Base-by-base conservation (phyloP, 1,140 invertebrate species). In the Papilio dardanus region DNA sequence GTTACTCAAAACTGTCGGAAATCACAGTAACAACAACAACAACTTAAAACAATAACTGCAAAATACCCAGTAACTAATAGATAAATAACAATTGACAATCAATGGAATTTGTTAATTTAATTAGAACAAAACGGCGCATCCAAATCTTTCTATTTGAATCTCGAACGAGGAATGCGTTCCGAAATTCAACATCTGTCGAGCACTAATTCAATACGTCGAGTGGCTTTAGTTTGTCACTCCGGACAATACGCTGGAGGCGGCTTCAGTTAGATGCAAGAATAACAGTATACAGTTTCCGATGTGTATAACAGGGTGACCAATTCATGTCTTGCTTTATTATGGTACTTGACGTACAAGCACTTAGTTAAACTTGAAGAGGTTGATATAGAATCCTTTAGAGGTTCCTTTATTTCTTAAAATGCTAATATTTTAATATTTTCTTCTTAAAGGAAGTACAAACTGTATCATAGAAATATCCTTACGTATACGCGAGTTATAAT, bases 201-300 rank as follows among this genome's bases (percentile, higher is more conserved):
- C 85, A 83, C 79, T 88, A 89, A 87, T 79, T 89, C 88, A 88
- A 88, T n/a, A n/a, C 76, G 30, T 21, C 71, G 46, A 74, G 14
- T 79, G 66, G 77, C 77, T 79, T 76, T 73, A n/a, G 46, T 73
- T 54, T 73, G 40, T 50, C 37, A 50, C 69, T 6, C 12, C 30
- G 28, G 28, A 46, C 33, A 68, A 68, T 37, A 19, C 14, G 35
- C 67, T 69, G 67, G 67, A 69, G 3, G 19, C 35, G n/a, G 35
- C 67, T 40, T 35, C 35, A 40, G 31, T 69, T 69, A 40, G 28
- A 69, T 69, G 67, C 37, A n/a, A 2, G 6, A 68, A 68, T 33
- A 19, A 65, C 54, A 24, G 19, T 21, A 2, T 62, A 62, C 54
- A 28, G 24, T 62, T 19, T 62, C 54, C 30, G 30, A 14, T 28